Percentiles rank a stretch among this genome's conserved stretches.
phyloP scores from a whole-genome alignment of 1,140 invertebrate genomes.

The Plectrocnemia conspersa region DNA sequence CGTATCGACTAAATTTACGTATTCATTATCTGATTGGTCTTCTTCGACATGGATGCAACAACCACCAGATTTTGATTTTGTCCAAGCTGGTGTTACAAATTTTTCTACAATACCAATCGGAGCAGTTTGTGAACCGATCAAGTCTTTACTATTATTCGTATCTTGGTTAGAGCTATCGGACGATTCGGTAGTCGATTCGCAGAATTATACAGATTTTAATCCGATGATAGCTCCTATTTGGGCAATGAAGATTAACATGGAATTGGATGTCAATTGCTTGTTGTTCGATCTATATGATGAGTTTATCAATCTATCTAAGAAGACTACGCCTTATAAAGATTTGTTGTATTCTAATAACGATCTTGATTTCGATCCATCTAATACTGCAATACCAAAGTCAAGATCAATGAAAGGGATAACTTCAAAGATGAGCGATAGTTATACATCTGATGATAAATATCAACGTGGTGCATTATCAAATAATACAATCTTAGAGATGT shows the following conservation, averaged over 20 bases:
- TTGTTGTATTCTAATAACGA: slow-evolving; percentile 19
- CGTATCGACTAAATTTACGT: slow-evolving; percentile 79
- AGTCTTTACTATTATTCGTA: slow-evolving; percentile 73
- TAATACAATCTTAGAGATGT: too few relatives aligned
- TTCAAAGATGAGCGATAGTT: slow-evolving; percentile 39
- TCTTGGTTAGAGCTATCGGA: slow-evolving; percentile 85
- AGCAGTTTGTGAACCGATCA: slow-evolving; percentile 73
- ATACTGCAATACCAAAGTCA: slow-evolving; percentile 44
- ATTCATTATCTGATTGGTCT: slow-evolving; percentile 65
- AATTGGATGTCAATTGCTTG: slow-evolving; percentile 16
- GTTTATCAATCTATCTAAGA: slow-evolving; percentile 22
- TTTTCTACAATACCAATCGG: slow-evolving; percentile 73
- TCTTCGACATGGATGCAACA: slow-evolving; percentile 61
- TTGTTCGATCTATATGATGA: slow-evolving; percentile 26
- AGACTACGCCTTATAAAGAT: slow-evolving; percentile 12
- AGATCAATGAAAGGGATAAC: slow-evolving; percentile 48
- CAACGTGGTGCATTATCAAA: neutral
- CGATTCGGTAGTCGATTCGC: slow-evolving; percentile 81
- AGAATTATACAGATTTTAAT: slow-evolving; percentile 82
- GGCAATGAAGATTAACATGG: slow-evolving; percentile 42
- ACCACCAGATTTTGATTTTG: slow-evolving; percentile 64
- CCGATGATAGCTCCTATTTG: slow-evolving; percentile 80
- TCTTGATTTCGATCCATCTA: slow-evolving; percentile 13
- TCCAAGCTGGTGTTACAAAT: slow-evolving; percentile 55
- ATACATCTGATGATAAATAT: neutral